Conservation (phyloP, 2,797 vertebrate genomes). For the Chiloscyllium punctatum region DNA sequence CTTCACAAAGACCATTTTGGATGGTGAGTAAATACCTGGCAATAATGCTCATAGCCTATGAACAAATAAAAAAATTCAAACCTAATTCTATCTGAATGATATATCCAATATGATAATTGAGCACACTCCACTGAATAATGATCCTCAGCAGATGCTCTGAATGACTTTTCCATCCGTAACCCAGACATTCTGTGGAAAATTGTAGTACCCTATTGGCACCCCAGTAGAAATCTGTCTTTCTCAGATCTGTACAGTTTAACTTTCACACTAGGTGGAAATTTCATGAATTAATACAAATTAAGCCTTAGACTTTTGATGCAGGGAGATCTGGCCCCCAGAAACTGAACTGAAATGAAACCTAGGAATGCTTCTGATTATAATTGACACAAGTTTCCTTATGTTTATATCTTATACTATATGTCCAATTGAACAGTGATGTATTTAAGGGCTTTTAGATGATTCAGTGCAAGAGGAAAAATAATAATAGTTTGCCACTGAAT, state of each 20-base stretch:
- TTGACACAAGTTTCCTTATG: background rate
- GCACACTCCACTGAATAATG: background rate
- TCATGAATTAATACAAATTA: background rate
- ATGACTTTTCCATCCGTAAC: background rate
- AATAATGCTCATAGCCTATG: background rate
- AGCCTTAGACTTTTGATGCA: background rate
- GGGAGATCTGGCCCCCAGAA: background rate
- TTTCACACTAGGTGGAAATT: background rate
- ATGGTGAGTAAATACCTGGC: background rate
- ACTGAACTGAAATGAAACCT: background rate
- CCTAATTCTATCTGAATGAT: background rate
- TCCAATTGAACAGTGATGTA: background rate
- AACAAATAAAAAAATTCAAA: background rate
- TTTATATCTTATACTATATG: background rate
- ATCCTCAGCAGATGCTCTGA: background rate
- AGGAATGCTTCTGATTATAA: background rate
- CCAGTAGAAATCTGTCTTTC: background rate
- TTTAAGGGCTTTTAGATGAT: background rate
- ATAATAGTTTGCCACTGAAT: background rate
- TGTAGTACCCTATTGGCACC: background rate
- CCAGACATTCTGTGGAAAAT: background rate
- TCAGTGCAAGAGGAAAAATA: background rate
- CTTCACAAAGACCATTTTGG: background rate
- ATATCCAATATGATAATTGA: background rate
- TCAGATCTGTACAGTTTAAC: background rate